phyloP scores from a whole-genome alignment of 1,140 invertebrate genomes.

The Drosophila auraria region DNA sequence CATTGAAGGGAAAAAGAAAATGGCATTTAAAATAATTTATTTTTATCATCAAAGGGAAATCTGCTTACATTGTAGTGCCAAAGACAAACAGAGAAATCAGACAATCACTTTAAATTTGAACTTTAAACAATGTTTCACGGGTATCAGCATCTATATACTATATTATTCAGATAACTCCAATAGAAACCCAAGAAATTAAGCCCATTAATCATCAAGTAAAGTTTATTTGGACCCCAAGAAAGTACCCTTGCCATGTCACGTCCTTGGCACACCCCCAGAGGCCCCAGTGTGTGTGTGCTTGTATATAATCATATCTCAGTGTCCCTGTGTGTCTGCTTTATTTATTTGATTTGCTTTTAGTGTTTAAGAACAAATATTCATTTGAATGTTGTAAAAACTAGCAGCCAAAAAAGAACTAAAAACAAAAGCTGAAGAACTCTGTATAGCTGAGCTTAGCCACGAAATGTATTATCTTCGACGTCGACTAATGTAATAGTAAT shows the following conservation, averaged over 20 bases:
- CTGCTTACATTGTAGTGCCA: neutral
- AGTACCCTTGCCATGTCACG: neutral
- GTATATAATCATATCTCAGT: slow-evolving; percentile 27
- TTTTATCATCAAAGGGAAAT: neutral
- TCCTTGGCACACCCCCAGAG: too few relatives aligned
- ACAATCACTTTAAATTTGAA: neutral
- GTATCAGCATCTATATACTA: too few relatives aligned
- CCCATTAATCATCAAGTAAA: too few relatives aligned
- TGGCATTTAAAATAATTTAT: too few relatives aligned
- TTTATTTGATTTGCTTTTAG: slow-evolving; percentile 66
- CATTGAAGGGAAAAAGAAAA: neutral
- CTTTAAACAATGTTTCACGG: too few relatives aligned
- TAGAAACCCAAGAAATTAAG: neutral
- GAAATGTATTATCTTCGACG: slow-evolving; percentile 63
- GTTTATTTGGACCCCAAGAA: too few relatives aligned
- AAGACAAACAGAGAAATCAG: neutral
- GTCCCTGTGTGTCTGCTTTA: slow-evolving; percentile 43
- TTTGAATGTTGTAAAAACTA: slow-evolving; percentile 78
- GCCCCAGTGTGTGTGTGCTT: slow-evolving; percentile 6
- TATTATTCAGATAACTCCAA: too few relatives aligned
- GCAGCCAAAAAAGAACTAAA: slow-evolving; percentile 64
- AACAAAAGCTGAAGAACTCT: slow-evolving; percentile 15
- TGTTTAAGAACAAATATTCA: slow-evolving; percentile 55
- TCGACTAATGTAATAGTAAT: slow-evolving; percentile 2
- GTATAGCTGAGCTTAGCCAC: slow-evolving; percentile 61